A percentile compares a stretch with the other conserved stretches of the same genome.
These are phyloP conservation scores for Empidonax traillii DNA, from an alignment of 2,113 vertebrate species.

Conservation along the genomic window DNA sequence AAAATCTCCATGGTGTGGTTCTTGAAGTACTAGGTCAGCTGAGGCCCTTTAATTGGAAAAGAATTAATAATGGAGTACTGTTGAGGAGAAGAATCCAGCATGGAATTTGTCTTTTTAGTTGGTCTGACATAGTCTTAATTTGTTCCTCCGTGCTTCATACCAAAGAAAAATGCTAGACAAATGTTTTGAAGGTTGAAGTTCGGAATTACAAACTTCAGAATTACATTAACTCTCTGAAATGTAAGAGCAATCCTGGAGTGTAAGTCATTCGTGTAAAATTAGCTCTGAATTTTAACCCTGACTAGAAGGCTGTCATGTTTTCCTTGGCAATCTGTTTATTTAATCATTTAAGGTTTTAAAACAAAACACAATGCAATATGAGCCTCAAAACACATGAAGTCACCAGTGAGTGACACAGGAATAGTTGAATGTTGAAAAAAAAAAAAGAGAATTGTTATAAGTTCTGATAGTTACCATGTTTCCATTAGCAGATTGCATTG, in stretches of 20 bases:
- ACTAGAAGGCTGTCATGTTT: neutral
- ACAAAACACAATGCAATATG: neutral
- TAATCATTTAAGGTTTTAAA: neutral
- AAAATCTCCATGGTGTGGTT: neutral
- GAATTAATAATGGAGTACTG: neutral
- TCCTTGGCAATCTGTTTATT: neutral
- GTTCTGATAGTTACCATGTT: neutral
- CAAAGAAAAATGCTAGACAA: neutral
- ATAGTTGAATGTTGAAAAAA: neutral
- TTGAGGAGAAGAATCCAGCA: neutral
- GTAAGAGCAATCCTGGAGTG: neutral
- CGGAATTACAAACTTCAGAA: neutral
- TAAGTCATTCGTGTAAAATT: neutral
- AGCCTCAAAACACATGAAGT: accelerated
- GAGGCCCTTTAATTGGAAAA: neutral
- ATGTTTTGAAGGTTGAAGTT: neutral
- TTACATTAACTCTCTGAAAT: neutral
- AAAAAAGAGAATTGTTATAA: neutral
- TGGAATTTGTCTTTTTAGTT: neutral
- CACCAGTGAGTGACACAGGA: neutral
- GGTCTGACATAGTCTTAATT: neutral
- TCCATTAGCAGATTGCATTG: neutral
- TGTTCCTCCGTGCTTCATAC: neutral
- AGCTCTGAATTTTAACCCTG: neutral
- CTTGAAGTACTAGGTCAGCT: neutral